Evolutionary conservation across 2,797 vertebrate species (phyloP).

Genomic region (Microhierax caerulescens): DNA sequence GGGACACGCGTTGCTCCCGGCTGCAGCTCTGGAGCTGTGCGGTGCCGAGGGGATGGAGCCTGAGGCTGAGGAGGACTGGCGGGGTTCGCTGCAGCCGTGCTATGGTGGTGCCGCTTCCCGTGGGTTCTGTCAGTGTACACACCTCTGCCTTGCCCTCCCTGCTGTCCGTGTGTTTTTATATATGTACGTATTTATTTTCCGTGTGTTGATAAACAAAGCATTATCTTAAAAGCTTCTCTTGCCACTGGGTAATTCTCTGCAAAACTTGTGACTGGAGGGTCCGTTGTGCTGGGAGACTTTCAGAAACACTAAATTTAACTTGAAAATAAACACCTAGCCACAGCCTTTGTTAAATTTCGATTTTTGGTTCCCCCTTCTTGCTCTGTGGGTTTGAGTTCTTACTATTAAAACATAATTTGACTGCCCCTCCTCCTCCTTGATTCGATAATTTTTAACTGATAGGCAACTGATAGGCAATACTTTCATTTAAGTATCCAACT

Average conservation of each 20-base stretch:
- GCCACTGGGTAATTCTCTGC: fast-evolving
- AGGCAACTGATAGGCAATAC: background rate
- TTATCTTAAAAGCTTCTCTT: background rate
- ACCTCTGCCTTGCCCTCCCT: background rate
- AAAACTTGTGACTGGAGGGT: background rate
- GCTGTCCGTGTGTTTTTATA: fast-evolving
- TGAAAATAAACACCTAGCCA: background rate
- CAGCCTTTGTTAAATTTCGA: background rate
- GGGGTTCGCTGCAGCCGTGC: background rate
- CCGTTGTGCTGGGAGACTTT: background rate
- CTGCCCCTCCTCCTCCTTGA: background rate
- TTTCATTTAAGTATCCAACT: background rate
- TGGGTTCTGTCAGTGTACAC: fast-evolving
- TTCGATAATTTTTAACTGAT: background rate
- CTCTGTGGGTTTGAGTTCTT: background rate
- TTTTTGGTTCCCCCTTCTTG: background rate
- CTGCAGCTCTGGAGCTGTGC: background rate
- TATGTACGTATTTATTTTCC: fast-evolving
- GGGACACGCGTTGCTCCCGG: fast-evolving
- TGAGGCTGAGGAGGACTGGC: fast-evolving
- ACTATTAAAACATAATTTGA: background rate
- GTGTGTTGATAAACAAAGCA: fast-evolving
- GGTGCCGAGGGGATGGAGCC: background rate
- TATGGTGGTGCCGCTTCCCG: background rate
- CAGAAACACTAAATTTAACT: background rate